phyloP scores from a whole-genome alignment of 1,140 invertebrate genomes.

The Drosophila insularis region DNA sequence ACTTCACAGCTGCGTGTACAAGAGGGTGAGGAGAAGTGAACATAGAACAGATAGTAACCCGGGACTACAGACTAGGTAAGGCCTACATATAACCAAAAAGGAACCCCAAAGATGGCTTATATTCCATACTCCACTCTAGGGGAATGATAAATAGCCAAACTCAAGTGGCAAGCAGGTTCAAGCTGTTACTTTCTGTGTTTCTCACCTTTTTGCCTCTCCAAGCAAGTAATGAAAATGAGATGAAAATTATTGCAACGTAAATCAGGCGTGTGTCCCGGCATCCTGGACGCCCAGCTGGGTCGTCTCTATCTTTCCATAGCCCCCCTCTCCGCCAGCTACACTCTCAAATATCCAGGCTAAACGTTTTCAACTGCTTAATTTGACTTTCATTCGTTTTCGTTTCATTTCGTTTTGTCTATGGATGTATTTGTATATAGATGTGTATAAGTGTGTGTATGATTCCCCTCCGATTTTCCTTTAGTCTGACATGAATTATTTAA shows the following conservation, averaged over 20 bases:
- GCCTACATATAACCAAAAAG: slow-evolving; percentile 23
- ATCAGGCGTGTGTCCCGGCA: slow-evolving; percentile 48
- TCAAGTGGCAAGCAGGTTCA: slow-evolving; percentile 37
- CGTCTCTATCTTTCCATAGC: neutral
- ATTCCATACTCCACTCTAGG: slow-evolving; percentile 12
- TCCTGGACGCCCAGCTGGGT: slow-evolving; percentile 61
- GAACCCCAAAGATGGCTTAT: slow-evolving; percentile 13
- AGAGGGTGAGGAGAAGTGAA: neutral
- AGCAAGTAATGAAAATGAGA: slow-evolving; percentile 74
- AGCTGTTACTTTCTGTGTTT: slow-evolving; percentile 47
- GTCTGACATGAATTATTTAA: slow-evolving; percentile 79
- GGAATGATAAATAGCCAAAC: slow-evolving; percentile 73
- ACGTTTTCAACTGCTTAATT: slow-evolving; percentile 77
- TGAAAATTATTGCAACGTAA: slow-evolving; percentile 80
- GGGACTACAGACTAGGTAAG: slow-evolving; percentile 28
- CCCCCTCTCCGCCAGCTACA: neutral
- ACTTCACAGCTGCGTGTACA: slow-evolving; percentile 46
- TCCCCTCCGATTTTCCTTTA: slow-evolving; percentile 29
- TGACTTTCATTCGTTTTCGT: slow-evolving; percentile 69
- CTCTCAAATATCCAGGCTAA: slow-evolving; percentile 44
- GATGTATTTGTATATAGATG: neutral
- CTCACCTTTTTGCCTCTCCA: slow-evolving; percentile 48
- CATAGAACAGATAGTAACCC: slow-evolving; percentile 13
- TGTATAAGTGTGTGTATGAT: neutral
- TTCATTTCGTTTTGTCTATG: slow-evolving; percentile 48